These are phyloP conservation scores for Leptopilina clavipes DNA, from an alignment of 1,140 invertebrate species.

Conservation along the genomic window DNA sequence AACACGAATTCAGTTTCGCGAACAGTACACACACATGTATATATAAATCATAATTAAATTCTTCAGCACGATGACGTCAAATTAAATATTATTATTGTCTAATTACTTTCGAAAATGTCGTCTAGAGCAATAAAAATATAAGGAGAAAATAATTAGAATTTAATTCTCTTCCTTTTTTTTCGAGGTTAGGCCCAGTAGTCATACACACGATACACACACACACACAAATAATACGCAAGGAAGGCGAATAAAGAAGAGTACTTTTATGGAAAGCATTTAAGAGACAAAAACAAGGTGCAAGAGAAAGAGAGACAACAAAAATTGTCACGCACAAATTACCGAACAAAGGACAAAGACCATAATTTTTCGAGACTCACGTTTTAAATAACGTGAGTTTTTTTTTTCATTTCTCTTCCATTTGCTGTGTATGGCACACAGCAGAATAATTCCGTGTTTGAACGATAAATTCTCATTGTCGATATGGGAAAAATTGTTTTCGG, in stretches of 20 bases:
- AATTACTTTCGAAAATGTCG: background rate
- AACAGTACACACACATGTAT: too few species aligned
- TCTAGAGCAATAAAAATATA: background rate
- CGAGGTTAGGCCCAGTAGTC: background rate
- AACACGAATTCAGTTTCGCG: too few species aligned
- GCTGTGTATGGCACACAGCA: background rate
- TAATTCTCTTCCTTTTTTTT: background rate
- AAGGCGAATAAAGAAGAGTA: background rate
- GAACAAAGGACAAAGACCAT: background rate
- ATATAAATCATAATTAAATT: too few species aligned
- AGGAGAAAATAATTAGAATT: too few species aligned
- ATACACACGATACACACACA: background rate
- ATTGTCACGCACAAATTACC: background rate
- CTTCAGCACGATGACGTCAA: too few species aligned
- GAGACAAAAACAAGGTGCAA: constrained; percentile 34
- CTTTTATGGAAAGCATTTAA: constrained; percentile 4
- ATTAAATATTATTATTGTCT: too few species aligned
- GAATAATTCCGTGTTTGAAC: too few species aligned
- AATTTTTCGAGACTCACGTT: too few species aligned
- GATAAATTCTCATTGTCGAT: background rate
- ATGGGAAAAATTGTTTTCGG: background rate
- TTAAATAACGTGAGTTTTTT: too few species aligned
- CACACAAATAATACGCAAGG: too few species aligned
- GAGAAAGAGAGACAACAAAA: background rate
- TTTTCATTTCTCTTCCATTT: background rate